Percentiles rank a stretch among this genome's conserved stretches.
These are phyloP conservation scores for Parnassius apollo DNA, from an alignment of 2,888 invertebrate genomes.

Conservation along the genomic window DNA sequence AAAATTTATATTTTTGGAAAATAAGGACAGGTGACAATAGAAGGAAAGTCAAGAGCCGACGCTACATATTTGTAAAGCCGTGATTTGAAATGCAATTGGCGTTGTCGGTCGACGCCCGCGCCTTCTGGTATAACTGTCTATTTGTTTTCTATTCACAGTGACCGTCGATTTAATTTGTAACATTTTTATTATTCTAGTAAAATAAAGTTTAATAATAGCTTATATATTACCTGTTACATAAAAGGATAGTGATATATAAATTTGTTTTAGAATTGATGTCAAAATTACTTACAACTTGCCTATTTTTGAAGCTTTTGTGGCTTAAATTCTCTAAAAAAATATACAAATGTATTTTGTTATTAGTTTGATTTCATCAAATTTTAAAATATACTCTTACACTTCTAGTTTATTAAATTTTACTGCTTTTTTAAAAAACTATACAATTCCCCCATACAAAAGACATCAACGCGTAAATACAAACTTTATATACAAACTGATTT, in stretches of 20 bases:
- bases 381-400: too few species aligned
- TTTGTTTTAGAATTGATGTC: too few species aligned
- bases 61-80: slow-evolving; percentile 69
- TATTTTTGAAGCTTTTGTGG: too few species aligned
- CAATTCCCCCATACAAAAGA: slow-evolving; percentile 50
- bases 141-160: slow-evolving; percentile 39
- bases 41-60: slow-evolving; percentile 65
- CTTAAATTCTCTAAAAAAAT: too few species aligned
- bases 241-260: too few species aligned
- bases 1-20: slow-evolving; percentile 6
- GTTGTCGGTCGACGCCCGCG: slow-evolving; percentile 63
- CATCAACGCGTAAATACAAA: slow-evolving; percentile 58
- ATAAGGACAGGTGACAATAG: slow-evolving; percentile 46
- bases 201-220: too few species aligned
- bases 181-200: background rate
- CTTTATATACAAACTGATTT: slow-evolving; percentile 27
- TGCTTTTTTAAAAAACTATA: too few species aligned
- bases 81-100: slow-evolving; percentile 57
- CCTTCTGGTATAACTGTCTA: slow-evolving; percentile 46
- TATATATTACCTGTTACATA: too few species aligned
- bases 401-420: too few species aligned
- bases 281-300: too few species aligned
- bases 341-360: too few species aligned
- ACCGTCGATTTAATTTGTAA: slow-evolving; percentile 35
- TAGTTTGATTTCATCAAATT: too few species aligned